Evolutionary conservation across 2,888 invertebrate genomes (phyloP), one percentile per base, ranked within the genome.

Genomic region (Agrypnus murinus): DNA sequence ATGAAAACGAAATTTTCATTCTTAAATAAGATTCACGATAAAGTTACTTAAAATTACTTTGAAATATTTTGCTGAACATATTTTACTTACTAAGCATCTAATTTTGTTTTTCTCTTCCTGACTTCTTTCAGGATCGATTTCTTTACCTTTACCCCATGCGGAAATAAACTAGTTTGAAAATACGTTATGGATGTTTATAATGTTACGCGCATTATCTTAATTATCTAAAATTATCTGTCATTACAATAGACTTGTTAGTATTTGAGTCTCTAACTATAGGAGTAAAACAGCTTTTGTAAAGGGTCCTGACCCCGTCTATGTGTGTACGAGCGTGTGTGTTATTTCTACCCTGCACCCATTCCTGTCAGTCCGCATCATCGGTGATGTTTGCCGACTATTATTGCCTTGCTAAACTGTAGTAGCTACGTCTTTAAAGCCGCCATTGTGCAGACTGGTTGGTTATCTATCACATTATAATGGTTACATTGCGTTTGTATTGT

Each of bases 381-480:
- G 67, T 76, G 77, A 77, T 79, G 79, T 79, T 77, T 78, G 73
- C 75, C 75, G 72, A 75, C 76, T 75, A 78, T 78, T 79, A 78
- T 77, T 78, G 77, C 74, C 77, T 77, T 75, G 77, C 77, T 78
- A 77, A 77, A 78, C 75, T 77, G 75, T 73, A 76, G 71, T 78
- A 75, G 75, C 72, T 70, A 63, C 74, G 70, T 78, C 76, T 76
- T 77, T 77, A 76, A 77, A 71, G 76, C 76, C 73, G 76, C 77
- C 75, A 75, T 77, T 74, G 72, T 75, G 46, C 65, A 65, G 64
- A 65, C 72, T 73, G 75, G 77, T 75, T 74, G 74, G 77, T 75
- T 75, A 77, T 75, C 76, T 73, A 65, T 72, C 45, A 65, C 63
- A 75, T 75, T 74, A 76, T 77, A 71, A 76, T 77, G 76, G 77